A percentile compares a stretch with the other conserved stretches of the same genome.
These are phyloP conservation scores for Mesitornis unicolor DNA, from an alignment of 2,113 vertebrate species.

Conservation along the genomic window DNA sequence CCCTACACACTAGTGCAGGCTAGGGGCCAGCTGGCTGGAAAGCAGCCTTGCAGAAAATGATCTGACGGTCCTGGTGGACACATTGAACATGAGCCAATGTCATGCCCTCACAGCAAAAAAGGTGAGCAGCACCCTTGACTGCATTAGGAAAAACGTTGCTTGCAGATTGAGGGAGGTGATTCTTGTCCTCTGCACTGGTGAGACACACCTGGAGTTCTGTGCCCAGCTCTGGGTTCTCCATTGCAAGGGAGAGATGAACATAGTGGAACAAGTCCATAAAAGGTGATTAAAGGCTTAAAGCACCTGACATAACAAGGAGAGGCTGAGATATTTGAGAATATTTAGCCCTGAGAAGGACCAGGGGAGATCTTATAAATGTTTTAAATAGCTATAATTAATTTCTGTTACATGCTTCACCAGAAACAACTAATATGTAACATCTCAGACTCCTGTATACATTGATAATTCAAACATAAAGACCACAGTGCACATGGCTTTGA, in stretches of 20 bases:
- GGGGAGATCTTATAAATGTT: neutral
- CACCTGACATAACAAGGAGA: neutral
- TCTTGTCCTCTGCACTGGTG: neutral
- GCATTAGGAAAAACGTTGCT: neutral
- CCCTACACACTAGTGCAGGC: neutral
- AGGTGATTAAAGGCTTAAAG: neutral
- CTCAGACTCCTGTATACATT: neutral
- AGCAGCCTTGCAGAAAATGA: neutral
- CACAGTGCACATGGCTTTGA: neutral
- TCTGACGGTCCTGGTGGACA: neutral
- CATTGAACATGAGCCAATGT: neutral
- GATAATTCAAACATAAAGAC: neutral
- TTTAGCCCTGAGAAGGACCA: neutral
- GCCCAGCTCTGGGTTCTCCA: neutral
- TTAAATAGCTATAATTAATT: neutral
- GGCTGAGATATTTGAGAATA: neutral
- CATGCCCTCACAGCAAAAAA: neutral
- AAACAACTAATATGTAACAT: neutral
- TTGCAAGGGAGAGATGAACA: neutral
- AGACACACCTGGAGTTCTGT: neutral
- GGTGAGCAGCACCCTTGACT: accelerated
- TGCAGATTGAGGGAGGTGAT: neutral
- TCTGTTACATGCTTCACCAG: neutral
- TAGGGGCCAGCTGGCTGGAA: neutral
- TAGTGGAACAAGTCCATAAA: neutral